Conservation (phyloP, 2,797 vertebrate species). For the Gymnopithys bicolor region DNA sequence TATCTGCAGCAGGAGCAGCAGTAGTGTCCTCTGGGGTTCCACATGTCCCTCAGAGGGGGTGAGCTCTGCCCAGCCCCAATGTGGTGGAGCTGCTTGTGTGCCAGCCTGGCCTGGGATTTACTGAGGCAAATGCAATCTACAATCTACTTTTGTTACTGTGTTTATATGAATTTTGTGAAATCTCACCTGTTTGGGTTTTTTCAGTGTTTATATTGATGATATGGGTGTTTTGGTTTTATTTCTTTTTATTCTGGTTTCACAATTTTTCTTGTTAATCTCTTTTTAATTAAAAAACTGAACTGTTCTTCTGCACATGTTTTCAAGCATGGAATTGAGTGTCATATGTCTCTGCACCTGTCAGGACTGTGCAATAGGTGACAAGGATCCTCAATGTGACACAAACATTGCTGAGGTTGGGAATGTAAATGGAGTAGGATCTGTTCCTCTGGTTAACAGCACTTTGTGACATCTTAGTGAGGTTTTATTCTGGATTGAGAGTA, state of each 20-base stretch:
- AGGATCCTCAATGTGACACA: neutral
- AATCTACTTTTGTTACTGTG: neutral
- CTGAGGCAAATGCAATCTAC: neutral
- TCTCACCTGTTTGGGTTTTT: neutral
- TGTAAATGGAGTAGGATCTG: neutral
- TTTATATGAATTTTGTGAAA: neutral
- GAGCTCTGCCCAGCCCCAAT: neutral
- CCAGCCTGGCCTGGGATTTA: neutral
- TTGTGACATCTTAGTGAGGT: neutral
- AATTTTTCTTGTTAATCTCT: constrained; percentile 10
- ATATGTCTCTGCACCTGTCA: constrained; percentile 6
- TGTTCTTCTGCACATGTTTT: neutral
- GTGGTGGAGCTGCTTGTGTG: neutral
- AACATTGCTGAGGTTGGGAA: neutral
- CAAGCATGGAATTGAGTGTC: neutral
- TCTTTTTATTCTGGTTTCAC: neutral
- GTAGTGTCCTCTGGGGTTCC: no score
- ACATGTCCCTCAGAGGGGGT: neutral
- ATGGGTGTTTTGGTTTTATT: neutral
- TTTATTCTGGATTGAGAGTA: neutral
- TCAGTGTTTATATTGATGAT: neutral
- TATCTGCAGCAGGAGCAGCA: no score
- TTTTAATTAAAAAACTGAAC: neutral
- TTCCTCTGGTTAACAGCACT: neutral
- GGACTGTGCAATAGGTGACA: neutral